Evolutionary conservation across 2,888 invertebrate species (phyloP), one percentile per base, ranked within the genome.

Genomic region (Hirtodrosophila cameraria): DNA sequence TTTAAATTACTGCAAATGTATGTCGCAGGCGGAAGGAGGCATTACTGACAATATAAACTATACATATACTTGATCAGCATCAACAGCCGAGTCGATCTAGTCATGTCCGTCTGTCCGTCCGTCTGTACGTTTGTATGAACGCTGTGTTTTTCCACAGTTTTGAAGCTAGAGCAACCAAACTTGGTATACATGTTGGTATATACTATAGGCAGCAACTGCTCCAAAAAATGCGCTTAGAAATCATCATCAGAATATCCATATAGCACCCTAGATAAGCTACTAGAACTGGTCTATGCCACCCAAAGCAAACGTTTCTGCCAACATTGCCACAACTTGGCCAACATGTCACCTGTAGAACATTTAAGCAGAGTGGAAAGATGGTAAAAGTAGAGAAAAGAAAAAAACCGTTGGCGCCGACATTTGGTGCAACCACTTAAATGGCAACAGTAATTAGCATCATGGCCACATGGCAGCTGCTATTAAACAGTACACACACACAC

Each of bases 371-470:
- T 33, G 5, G 0, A 28, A 5, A 15, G 13, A 31, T 48, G n/a
- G 9, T 30, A 46, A 48, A 54, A n/a, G 18, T 16, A 27, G 28
- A 7, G 50, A 18, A 42, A 57, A 35, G 53, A 38, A 49, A 59
- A 64, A 59, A 46, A 46, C 61, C 55, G 46, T 52, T 71, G 58
- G 66, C 58, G 53, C 48, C 67, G 82, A 62, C 80, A 82, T 75
- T 80, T 78, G 82, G 57, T 85, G 85, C 80, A 85, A 82, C 82
- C 83, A 82, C 80, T 80, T 85, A 80, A 80, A 85, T 85, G 86
- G 77, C 81, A 85, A 49, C 80, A 74, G 77, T 81, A 81, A 81
- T 81, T 81, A 81, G 81, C 81, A 83, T 83, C 81, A 82, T 80
- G 81, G 84, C 79, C 83, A 73, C 75, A 70, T 84, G 85, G 79